Evolutionary conservation across 2,797 vertebrate genomes (phyloP).

Genomic region (Tapera naevia): DNA sequence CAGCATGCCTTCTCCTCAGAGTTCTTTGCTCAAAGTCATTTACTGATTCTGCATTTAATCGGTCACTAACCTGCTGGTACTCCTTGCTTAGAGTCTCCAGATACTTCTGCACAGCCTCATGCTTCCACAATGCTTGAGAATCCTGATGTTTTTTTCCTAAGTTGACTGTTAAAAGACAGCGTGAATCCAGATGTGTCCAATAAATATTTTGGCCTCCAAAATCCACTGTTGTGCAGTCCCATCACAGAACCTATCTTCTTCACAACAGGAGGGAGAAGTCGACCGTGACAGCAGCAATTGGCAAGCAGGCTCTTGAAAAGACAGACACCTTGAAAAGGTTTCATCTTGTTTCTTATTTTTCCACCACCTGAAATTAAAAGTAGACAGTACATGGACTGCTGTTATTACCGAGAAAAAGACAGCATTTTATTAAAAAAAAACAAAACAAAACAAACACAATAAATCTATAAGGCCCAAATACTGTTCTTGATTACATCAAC

Average conservation of each 20-base stretch:
- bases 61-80: slow-evolving; percentile 62
- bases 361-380: slow-evolving; percentile 58
- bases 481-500: not conserved
- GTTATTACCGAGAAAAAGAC: not conserved
- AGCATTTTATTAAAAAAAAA: not conserved
- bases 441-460: not conserved
- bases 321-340: slow-evolving; percentile 26
- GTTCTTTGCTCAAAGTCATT: slow-evolving; percentile 76
- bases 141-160: slow-evolving; percentile 62
- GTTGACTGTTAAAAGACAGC: not conserved
- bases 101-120: slow-evolving; percentile 78
- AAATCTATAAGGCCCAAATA: not conserved
- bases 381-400: not conserved
- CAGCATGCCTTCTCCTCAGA: slow-evolving; percentile 66
- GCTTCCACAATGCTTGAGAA: slow-evolving; percentile 73
- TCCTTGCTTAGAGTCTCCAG: slow-evolving; percentile 79
- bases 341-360: slow-evolving; percentile 67
- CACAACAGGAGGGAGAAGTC: not conserved
- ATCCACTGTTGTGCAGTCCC: not conserved
- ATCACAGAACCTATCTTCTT: slow-evolving; percentile 3
- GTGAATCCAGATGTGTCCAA: not conserved
- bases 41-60: slow-evolving; percentile 67
- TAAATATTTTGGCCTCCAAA: slow-evolving; percentile 14
- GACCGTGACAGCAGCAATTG: not conserved
- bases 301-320: slow-evolving; percentile 42